These are phyloP conservation scores for Drymonia ruficornis DNA, from an alignment of 2,888 invertebrate genomes.

Conservation along the genomic window DNA sequence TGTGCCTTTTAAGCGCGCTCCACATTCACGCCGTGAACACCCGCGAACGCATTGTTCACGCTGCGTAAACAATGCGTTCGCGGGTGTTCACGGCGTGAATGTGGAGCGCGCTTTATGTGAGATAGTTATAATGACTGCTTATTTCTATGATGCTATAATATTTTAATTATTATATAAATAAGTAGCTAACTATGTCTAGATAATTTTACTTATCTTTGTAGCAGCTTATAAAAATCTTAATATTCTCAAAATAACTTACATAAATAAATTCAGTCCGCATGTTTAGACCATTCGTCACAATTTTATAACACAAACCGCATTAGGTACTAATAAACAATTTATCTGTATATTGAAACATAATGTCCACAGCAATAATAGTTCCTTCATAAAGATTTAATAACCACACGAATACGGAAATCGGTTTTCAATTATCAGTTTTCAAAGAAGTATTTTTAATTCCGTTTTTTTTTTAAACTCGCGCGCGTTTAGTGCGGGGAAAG, in stretches of 20 bases:
- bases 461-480: constrained; percentile 35
- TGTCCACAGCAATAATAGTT: not conserved
- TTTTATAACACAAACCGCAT: constrained; percentile 8
- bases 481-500: constrained; percentile 70
- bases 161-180: no score
- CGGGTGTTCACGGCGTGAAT: no score
- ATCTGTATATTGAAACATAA: constrained; percentile 12
- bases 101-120: no score
- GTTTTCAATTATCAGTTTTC: constrained; percentile 8
- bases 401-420: constrained; percentile 11
- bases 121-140: no score
- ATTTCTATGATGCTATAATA: no score
- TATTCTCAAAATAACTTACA: constrained; percentile 18
- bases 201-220: no score
- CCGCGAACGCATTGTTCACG: no score
- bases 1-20: no score
- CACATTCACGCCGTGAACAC: no score
- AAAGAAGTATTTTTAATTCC: constrained; percentile 17
- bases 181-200: no score
- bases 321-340: constrained; percentile 7
- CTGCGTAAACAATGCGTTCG: no score
- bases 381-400: not conserved
- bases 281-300: constrained; percentile 15
- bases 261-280: constrained; percentile 20
- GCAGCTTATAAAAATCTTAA: no score